Evolutionary conservation across 2,797 vertebrate species (phyloP).

Genomic region (Mormyrus proboscirostris): DNA sequence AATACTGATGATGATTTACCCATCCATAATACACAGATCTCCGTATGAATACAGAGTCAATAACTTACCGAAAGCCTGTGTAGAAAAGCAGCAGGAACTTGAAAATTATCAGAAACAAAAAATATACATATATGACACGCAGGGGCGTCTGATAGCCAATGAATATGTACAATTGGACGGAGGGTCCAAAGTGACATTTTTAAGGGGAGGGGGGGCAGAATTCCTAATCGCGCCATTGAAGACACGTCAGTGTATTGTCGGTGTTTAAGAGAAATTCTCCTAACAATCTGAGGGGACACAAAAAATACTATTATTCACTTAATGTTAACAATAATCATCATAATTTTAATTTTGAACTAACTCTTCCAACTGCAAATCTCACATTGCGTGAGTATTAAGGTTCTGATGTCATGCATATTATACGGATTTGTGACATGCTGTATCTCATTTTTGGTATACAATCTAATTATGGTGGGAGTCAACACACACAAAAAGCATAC

Average conservation of each 20-base stretch:
- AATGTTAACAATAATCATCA: not conserved
- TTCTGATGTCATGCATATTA: not conserved
- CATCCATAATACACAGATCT: not conserved
- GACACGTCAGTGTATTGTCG: not conserved
- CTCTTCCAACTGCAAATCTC: not conserved
- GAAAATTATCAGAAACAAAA: not conserved
- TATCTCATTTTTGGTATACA: not conserved
- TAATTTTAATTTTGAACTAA: not conserved
- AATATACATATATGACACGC: not conserved
- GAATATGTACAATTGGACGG: not conserved
- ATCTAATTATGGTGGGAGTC: not conserved
- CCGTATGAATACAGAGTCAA: not conserved
- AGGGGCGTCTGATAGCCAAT: not conserved
- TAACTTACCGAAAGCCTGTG: not conserved
- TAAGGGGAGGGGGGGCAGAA: not conserved
- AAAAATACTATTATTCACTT: not conserved
- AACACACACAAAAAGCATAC: not conserved
- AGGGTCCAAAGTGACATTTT: not conserved
- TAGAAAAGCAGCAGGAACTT: not conserved
- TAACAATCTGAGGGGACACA: not conserved
- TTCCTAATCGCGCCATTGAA: not conserved
- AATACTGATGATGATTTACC: not conserved
- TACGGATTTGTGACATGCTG: not conserved
- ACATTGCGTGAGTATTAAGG: not conserved
- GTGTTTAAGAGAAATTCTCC: not conserved